Evolutionary conservation across 2,888 invertebrate species (phyloP).

Genomic region (Stenolophus ochropezus): DNA sequence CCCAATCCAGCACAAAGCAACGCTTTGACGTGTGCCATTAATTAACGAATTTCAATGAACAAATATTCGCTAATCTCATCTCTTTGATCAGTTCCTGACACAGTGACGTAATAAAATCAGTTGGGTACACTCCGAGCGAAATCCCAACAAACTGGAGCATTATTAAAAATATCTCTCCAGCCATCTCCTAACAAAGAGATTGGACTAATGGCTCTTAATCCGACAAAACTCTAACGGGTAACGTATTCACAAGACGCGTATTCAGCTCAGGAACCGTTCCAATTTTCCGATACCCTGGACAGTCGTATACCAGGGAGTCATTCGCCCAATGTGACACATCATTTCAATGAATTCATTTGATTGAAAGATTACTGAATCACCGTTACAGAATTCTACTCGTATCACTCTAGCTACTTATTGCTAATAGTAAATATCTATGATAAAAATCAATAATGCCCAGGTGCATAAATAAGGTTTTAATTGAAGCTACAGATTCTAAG

Average conservation of each 20-base stretch:
- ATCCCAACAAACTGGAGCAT: background rate
- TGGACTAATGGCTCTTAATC: constrained; percentile 30
- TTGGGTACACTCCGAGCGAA: background rate
- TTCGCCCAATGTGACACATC: background rate
- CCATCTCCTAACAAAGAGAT: constrained; percentile 29
- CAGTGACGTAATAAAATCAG: constrained; percentile 35
- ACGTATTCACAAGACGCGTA: constrained; percentile 29
- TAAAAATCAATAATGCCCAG: too few relatives aligned
- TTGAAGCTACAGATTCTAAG: too few relatives aligned
- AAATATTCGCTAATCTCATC: constrained; percentile 17
- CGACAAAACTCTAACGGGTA: constrained; percentile 34
- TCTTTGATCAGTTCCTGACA: constrained; percentile 18
- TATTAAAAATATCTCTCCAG: constrained; percentile 22
- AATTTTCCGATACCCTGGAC: constrained; percentile 31
- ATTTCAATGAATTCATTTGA: background rate
- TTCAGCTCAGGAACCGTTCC: constrained; percentile 31
- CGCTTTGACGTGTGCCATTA: background rate
- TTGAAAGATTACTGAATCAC: background rate
- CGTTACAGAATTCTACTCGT: background rate
- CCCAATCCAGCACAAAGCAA: background rate
- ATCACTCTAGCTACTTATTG: background rate
- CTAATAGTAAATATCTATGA: background rate
- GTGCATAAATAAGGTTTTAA: too few relatives aligned
- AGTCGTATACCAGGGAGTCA: background rate
- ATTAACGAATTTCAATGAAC: constrained; percentile 32